These are phyloP conservation scores for Hylaea fasciaria DNA, from an alignment of 2,888 invertebrate genomes.

Conservation along the genomic window DNA sequence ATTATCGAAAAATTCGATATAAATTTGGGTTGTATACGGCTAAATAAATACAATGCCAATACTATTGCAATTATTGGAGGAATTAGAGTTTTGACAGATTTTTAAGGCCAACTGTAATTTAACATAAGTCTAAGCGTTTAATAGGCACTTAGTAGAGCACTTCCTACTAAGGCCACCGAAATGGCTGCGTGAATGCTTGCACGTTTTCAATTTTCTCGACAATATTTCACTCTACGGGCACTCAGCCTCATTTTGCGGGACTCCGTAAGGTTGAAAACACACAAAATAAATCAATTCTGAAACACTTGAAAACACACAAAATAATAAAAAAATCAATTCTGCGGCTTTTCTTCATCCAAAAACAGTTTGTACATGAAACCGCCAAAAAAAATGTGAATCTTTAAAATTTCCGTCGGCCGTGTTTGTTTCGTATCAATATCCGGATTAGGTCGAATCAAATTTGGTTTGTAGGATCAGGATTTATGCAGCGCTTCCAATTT, in stretches of 20 bases:
- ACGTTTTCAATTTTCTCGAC: slow-evolving; percentile 78
- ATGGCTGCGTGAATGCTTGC: slow-evolving; percentile 68
- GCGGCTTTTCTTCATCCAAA: slow-evolving; percentile 33
- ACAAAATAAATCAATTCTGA: slow-evolving; percentile 56
- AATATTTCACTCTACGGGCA: slow-evolving; percentile 72
- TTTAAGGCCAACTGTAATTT: slow-evolving; percentile 10
- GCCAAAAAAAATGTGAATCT: slow-evolving; percentile 33
- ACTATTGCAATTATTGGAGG: not conserved
- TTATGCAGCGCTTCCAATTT: slow-evolving; percentile 84
- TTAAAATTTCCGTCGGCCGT: slow-evolving; percentile 63
- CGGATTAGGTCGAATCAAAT: slow-evolving; percentile 83
- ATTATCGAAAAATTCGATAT: no score
- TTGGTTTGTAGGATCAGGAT: slow-evolving; percentile 82
- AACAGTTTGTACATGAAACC: slow-evolving; percentile 38
- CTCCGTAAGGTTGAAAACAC: slow-evolving; percentile 59
- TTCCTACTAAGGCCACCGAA: slow-evolving; percentile 40
- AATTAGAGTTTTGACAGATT: not conserved
- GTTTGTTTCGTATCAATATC: slow-evolving; percentile 82
- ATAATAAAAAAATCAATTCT: slow-evolving; percentile 60
- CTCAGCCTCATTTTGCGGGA: slow-evolving; percentile 61
- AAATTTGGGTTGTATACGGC: no score
- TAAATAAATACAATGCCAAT: no score
- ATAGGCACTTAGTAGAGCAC: slow-evolving; percentile 19
- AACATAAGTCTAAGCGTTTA: slow-evolving; percentile 25
- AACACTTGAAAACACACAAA: slow-evolving; percentile 58